phyloP scores from a whole-genome alignment of 2,888 invertebrate genomes.

The Leptothorax acervorum region DNA sequence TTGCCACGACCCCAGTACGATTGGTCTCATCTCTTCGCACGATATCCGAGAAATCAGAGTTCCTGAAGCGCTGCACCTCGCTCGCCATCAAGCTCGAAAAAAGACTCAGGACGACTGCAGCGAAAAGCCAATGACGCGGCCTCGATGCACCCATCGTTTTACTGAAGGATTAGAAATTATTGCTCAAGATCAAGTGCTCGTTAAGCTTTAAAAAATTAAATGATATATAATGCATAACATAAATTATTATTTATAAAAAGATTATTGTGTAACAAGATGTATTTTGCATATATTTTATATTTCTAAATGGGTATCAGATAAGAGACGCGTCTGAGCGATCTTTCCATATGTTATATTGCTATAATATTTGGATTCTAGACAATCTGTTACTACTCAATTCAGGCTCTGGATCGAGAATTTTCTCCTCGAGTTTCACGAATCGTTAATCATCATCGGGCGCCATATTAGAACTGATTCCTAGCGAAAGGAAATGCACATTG shows the following conservation, averaged over 20 bases:
- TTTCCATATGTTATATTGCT: neutral
- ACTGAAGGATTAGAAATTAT: slow-evolving; percentile 37
- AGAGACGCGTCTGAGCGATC: neutral
- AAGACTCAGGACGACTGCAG: slow-evolving; percentile 77
- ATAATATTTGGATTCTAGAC: slow-evolving; percentile 34
- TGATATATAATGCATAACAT: neutral
- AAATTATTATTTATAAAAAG: neutral
- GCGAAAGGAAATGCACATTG: slow-evolving; percentile 36
- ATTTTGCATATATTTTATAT: neutral
- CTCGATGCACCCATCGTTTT: slow-evolving; percentile 81
- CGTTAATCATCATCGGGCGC: slow-evolving; percentile 45
- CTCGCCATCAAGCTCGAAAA: slow-evolving; percentile 56
- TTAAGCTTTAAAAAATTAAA: neutral
- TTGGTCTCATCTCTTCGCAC: slow-evolving; percentile 34
- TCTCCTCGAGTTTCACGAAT: slow-evolving; percentile 61
- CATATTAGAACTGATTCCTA: slow-evolving; percentile 41
- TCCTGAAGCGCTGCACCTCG: slow-evolving; percentile 24
- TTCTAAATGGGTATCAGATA: neutral
- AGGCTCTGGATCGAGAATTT: slow-evolving; percentile 30
- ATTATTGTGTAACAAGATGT: neutral
- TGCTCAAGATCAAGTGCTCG: neutral
- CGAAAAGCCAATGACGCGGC: slow-evolving; percentile 79
- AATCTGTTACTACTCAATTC: neutral
- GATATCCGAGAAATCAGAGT: slow-evolving; percentile 16
- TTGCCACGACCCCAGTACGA: slow-evolving; percentile 48